Conservation (phyloP, 53 echinoderm and acorn worm genomes). For the Arbacia lixula region DNA sequence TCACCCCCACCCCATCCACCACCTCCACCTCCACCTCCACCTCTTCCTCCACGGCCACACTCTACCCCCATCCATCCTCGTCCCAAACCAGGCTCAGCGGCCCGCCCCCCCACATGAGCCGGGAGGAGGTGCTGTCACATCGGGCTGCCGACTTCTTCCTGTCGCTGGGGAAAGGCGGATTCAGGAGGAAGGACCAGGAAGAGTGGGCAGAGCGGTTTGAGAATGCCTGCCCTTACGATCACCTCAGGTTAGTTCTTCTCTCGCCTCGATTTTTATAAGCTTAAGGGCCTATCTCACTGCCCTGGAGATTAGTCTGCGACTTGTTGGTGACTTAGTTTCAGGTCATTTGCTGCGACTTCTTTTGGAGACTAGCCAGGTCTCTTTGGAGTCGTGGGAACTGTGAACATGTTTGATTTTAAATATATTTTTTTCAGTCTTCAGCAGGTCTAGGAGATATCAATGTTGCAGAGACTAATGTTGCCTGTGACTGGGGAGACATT, state of each 20-base stretch:
- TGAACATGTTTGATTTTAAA: too few relatives aligned
- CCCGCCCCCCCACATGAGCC: constrained; percentile 12
- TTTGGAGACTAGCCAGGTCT: too few relatives aligned
- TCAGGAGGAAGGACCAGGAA: constrained; percentile 74
- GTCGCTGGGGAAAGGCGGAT: constrained; percentile 75
- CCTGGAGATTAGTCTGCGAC: too few relatives aligned
- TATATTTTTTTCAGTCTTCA: too few relatives aligned
- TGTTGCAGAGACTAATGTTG: too few relatives aligned
- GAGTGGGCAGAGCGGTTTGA: constrained; percentile 84
- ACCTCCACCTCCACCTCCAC: constrained; percentile 29
- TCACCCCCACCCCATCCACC: constrained; percentile 11
- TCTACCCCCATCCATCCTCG: constrained; percentile 7
- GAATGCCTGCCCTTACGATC: constrained; percentile 90
- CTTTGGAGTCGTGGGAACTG: too few relatives aligned
- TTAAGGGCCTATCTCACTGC: too few relatives aligned
- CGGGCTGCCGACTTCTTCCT: constrained; percentile 76
- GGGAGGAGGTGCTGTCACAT: constrained; percentile 64
- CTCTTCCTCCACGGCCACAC: neutral
- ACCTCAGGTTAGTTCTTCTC: constrained; percentile 81
- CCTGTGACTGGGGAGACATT: too few relatives aligned
- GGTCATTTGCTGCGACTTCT: too few relatives aligned
- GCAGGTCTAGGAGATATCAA: too few relatives aligned
- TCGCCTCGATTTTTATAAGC: neutral
- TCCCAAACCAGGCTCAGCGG: constrained; percentile 11
- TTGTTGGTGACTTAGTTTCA: too few relatives aligned